Percentiles rank a stretch among this genome's conserved stretches.
Conservation (phyloP, 2,888 invertebrate genomes). For the Drosophila demipolita region DNA sequence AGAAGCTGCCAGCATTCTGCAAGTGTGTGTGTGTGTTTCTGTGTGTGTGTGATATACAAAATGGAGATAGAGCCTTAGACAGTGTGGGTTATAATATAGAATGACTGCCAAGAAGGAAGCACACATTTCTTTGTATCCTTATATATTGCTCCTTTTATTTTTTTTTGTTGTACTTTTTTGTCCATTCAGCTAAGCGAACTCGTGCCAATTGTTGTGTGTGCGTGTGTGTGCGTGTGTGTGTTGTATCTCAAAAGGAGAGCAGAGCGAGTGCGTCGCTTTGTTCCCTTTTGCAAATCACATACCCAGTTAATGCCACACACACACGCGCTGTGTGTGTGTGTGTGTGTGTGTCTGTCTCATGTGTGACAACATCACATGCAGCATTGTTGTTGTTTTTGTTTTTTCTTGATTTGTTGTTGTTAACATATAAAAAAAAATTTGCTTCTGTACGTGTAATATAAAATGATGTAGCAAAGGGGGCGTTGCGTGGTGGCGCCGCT, state of each 20-base stretch:
- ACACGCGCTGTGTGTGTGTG: slow-evolving; percentile 26
- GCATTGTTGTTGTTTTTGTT: slow-evolving; percentile 37
- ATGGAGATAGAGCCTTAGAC: slow-evolving; percentile 12
- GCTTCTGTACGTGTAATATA: slow-evolving; percentile 55
- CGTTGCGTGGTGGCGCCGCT: not conserved
- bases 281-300: slow-evolving; percentile 69
- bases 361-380: slow-evolving; percentile 55
- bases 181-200: slow-evolving; percentile 42
- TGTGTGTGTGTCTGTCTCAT: slow-evolving; percentile 25
- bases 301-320: slow-evolving; percentile 59
- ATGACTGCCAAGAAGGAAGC: slow-evolving; percentile 54
- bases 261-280: slow-evolving; percentile 45
- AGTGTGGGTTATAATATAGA: slow-evolving; percentile 46
- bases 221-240: slow-evolving; percentile 3
- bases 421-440: slow-evolving; percentile 71
- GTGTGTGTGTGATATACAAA: slow-evolving; percentile 7
- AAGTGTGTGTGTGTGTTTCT: not conserved
- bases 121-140: slow-evolving; percentile 16
- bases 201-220: slow-evolving; percentile 57
- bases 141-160: slow-evolving; percentile 1
- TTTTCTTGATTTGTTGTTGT: slow-evolving; percentile 50
- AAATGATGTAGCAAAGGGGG: not conserved
- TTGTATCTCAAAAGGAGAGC: slow-evolving; percentile 15
- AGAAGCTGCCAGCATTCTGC: slow-evolving; percentile 21
- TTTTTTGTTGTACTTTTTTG: not conserved